Conservation (phyloP, 2,888 invertebrate genomes). For the Drosophila fungiperda region DNA sequence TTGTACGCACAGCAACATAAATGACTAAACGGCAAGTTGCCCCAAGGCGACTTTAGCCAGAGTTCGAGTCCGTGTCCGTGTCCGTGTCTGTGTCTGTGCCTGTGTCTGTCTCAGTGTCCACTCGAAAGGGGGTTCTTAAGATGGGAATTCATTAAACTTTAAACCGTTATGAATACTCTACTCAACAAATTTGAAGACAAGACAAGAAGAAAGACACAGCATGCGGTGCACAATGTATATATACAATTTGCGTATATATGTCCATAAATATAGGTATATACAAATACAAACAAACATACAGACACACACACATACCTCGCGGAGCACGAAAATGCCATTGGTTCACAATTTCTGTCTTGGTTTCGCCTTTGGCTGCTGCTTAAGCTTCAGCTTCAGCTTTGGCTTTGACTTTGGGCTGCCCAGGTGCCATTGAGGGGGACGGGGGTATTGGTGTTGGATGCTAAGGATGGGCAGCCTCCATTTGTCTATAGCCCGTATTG, state of each 20-base stretch:
- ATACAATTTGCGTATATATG: neutral
- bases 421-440: neutral
- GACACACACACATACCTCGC: neutral
- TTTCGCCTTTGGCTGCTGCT: constrained; percentile 20
- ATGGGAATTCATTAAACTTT: constrained; percentile 62
- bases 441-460: neutral
- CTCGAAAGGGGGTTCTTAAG: neutral
- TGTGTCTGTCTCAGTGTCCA: neutral
- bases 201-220: constrained; percentile 42
- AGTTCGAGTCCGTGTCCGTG: neutral
- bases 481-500: constrained; percentile 24
- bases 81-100: neutral
- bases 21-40: constrained; percentile 56
- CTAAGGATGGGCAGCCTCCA: neutral
- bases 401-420: constrained; percentile 9
- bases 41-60: constrained; percentile 41
- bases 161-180: constrained; percentile 65
- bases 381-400: constrained; percentile 5
- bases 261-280: neutral
- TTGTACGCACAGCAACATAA: constrained; percentile 55
- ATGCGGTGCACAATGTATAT: constrained; percentile 11
- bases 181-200: constrained; percentile 43
- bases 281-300: constrained; percentile 1
- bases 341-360: constrained; percentile 8
- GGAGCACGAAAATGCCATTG: neutral